Evolutionary conservation across 2,797 vertebrate species (phyloP).

Genomic region (Neosilurus mollespiculum): DNA sequence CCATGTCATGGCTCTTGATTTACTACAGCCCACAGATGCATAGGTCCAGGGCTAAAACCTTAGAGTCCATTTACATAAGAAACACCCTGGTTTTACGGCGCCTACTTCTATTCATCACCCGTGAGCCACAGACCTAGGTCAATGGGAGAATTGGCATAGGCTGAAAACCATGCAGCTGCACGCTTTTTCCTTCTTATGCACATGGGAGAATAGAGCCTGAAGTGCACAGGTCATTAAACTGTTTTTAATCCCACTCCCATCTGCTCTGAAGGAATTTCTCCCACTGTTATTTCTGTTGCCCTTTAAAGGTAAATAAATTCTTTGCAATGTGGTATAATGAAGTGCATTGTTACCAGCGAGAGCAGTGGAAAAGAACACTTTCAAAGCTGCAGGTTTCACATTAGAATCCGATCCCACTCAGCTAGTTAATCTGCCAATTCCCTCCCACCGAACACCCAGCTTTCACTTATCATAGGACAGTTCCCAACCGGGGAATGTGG

Average conservation of each 20-base stretch:
- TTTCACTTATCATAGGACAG: background rate
- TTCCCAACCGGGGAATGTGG: background rate
- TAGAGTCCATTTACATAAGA: no score
- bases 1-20: no score
- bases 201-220: background rate
- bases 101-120: no score
- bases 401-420: background rate
- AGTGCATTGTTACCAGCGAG: background rate
- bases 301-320: constrained; percentile 4
- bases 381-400: background rate
- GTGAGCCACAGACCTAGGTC: no score
- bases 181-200: no score
- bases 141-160: no score
- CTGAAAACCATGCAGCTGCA: no score
- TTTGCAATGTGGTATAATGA: background rate
- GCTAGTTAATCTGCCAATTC: constrained; percentile 1
- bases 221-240: background rate
- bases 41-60: no score
- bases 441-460: background rate
- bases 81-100: no score
- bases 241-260: background rate
- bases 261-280: background rate
- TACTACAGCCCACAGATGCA: no score
- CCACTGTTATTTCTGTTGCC: background rate
- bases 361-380: background rate